Evolutionary conservation across 2,797 vertebrate species (phyloP), one percentile per base, ranked within the genome.

Genomic region (Anolis apletophallus): DNA sequence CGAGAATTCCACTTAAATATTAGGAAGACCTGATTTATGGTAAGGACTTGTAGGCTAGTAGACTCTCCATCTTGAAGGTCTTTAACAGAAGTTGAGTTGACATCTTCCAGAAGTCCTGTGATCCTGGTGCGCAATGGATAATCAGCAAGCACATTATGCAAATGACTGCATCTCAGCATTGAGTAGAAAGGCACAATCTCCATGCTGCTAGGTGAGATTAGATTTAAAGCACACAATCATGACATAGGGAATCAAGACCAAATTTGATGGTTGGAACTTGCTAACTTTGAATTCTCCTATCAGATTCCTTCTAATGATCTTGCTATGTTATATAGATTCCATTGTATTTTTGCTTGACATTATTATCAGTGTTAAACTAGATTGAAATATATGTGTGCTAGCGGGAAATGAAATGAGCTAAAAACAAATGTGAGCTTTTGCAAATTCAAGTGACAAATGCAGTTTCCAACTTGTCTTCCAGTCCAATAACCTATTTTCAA

Each of bases 351-450:
- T 67, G 40, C n/a, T 36, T 54, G 50, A 69, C 21, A 11, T 67
- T 80, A 29, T 54, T 71, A 36, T 46, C 2, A 0, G 1, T 57
- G 59, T 21, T 61, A 81, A 80, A 81, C n/a, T 0, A 82, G 71
- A 16, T 80, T 83, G 57, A 21, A 89, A 83, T 23, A 50, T 1
- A 74, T 54, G 4, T n/a, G 8, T 29, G 5, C 6, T 3, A 9
- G 6, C 54, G 72, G 76, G 71, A 55, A 0, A 81, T 59, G 1
- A 59, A 54, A 59, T 11, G 19, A 14, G 3, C 72, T 19, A 14
- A 78, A 89, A 5, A 86, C 29, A 61, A 81, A 67, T 88, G 64
- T 80, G 36, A 26, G 61, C 29, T 34, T 81, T 81, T 67, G 29
- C 3, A 64, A 64, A 64, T 26, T 26, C 23, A 64, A 26, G 29